phyloP scores from a whole-genome alignment of 2,888 invertebrate species.

The Cistogaster globosa region DNA sequence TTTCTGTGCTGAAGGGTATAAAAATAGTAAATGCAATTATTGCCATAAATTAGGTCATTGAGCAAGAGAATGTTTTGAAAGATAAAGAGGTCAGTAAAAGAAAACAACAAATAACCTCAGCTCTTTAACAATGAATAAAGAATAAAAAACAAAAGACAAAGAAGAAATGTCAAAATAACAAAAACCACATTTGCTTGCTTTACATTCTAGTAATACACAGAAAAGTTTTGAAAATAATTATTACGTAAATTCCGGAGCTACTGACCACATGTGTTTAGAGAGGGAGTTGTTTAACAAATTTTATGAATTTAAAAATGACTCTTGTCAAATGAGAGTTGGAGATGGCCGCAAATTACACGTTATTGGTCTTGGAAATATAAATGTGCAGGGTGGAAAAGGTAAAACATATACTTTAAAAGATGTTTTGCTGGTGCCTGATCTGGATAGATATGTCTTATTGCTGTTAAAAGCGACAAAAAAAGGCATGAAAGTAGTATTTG shows the following conservation, averaged over 20 bases:
- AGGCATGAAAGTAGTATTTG: neutral
- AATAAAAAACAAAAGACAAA: conserved; percentile 8
- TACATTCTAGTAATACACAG: conserved; percentile 20
- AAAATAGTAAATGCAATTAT: too few relatives aligned
- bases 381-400: too few relatives aligned
- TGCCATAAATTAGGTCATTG: too few relatives aligned
- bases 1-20: too few relatives aligned
- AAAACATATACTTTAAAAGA: too few relatives aligned
- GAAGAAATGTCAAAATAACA: conserved; percentile 5
- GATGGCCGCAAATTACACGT: conserved; percentile 45
- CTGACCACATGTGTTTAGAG: too few relatives aligned
- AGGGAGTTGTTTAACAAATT: too few relatives aligned
- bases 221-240: too few relatives aligned
- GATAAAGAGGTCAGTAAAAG: conserved; percentile 56
- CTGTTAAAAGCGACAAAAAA: conserved; percentile 9
- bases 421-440: too few relatives aligned
- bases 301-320: too few relatives aligned
- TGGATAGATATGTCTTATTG: conserved; percentile 20
- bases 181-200: conserved; percentile 37
- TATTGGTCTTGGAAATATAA: too few relatives aligned
- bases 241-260: too few relatives aligned
- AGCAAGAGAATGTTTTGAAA: conserved; percentile 58
- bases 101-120: conserved; percentile 5
- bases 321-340: conserved; percentile 45
- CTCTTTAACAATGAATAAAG: conserved; percentile 11